Conservation (phyloP, 1,140 invertebrate genomes). For the Drepana arcuata region DNA sequence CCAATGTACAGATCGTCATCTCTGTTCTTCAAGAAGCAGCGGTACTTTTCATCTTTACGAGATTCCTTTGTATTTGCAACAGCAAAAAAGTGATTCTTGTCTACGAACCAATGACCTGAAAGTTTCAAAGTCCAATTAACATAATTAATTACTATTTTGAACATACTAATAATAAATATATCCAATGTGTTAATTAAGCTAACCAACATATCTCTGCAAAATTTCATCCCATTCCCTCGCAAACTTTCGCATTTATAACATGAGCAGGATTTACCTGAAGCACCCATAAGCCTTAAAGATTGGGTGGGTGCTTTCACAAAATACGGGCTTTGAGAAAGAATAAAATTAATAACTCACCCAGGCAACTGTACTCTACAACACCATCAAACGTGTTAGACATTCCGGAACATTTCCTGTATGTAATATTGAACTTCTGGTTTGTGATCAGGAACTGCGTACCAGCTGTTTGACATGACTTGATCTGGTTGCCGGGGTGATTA, state of each 20-base stretch:
- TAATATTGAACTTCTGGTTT: conserved; percentile 97
- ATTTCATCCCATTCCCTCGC: too few relatives aligned
- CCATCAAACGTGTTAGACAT: conserved; percentile 89
- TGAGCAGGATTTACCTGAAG: too few relatives aligned
- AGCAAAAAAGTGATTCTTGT: conserved; percentile 95
- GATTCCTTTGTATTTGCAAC: conserved; percentile 96
- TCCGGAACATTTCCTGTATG: conserved; percentile 90
- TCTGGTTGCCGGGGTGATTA: conserved; percentile 87
- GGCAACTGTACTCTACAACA: conserved; percentile 92
- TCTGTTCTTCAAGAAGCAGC: conserved; percentile 94
- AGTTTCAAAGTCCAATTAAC: conserved; percentile 13
- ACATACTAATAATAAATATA: too few relatives aligned
- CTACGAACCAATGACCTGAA: conserved; percentile 92
- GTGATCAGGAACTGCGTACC: conserved; percentile 96
- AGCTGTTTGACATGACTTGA: conserved; percentile 95
- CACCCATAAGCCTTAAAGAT: too few relatives aligned
- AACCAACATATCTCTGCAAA: too few relatives aligned
- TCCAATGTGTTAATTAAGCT: too few relatives aligned
- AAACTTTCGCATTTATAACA: too few relatives aligned
- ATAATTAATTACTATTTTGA: too few relatives aligned
- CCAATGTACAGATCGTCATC: conserved; percentile 91
- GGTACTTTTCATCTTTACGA: conserved; percentile 92
- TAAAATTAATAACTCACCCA: too few relatives aligned
- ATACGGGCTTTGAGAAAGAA: too few relatives aligned
- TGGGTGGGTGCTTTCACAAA: too few relatives aligned